phyloP scores from a whole-genome alignment of 2,888 invertebrate species.

The Phalangium opilio region DNA sequence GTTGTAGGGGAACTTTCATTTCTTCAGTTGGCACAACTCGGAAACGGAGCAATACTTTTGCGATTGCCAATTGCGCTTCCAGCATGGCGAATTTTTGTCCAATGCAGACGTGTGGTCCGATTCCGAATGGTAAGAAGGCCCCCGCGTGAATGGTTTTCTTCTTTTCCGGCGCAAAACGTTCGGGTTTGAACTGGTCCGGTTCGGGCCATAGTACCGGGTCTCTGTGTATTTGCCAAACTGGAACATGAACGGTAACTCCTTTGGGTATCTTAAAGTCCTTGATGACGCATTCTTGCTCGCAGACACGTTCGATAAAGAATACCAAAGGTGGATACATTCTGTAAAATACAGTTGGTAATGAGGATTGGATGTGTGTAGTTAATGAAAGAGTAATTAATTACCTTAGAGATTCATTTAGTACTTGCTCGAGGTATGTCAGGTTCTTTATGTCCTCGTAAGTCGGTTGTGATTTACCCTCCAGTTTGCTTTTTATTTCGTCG shows the following conservation, averaged over 20 bases:
- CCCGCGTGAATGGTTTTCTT: constrained; percentile 6
- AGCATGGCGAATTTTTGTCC: constrained; percentile 19
- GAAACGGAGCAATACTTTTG: constrained; percentile 14
- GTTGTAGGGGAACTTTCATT: constrained; percentile 12
- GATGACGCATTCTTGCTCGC: constrained; percentile 9
- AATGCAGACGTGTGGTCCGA: constrained; percentile 18
- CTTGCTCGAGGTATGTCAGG: constrained; percentile 15
- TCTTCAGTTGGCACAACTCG: constrained; percentile 10
- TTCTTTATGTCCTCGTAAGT: neutral
- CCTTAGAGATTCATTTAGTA: constrained; percentile 10
- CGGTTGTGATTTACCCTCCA: neutral
- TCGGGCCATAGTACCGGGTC: constrained; percentile 22
- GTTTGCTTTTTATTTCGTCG: constrained; percentile 10
- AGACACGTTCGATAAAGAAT: constrained; percentile 13
- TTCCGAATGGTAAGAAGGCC: constrained; percentile 18
- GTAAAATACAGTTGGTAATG: neutral
- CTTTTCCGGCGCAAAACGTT: constrained; percentile 19
- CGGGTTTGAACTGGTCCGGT: constrained; percentile 22
- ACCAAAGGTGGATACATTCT: constrained; percentile 19
- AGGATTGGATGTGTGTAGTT: too few relatives aligned
- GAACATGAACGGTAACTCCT: constrained; percentile 18
- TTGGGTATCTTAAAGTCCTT: constrained; percentile 19
- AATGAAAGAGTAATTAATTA: too few relatives aligned
- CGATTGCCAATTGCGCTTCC: constrained; percentile 17
- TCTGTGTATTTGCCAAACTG: constrained; percentile 23